Evolutionary conservation across 1,140 invertebrate genomes (phyloP), one percentile per base, ranked within the genome.

Genomic region (Cyrtorhinus lividipennis): DNA sequence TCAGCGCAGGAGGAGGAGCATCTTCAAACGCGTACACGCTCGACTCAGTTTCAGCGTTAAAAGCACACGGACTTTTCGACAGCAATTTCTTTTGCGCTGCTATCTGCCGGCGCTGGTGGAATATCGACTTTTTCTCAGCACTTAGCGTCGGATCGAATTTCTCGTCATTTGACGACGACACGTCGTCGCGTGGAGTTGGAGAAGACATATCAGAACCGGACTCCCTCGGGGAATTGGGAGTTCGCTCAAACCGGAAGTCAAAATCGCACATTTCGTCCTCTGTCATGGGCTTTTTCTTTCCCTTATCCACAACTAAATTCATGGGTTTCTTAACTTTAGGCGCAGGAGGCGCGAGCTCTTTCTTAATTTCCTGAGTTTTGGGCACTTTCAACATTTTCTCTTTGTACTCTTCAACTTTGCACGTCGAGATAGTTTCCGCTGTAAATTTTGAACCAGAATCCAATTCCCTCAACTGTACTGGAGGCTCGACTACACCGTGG

Each of bases 1-100:
- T 77, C 12, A 46, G 15, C 10, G 58, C 26, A 1, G 13, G 73
- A 10, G 79, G 77, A 10, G 73, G 66, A 64, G 78, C 81, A 38
- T 80, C 81, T 64, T 83, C 81, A 71, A 86, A 86, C 0, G 83
- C 83, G 68, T 85, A 85, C 26, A 85, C 82, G 66, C 82, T 84
- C 44, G 81, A 82, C 67, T 86, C 83, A 68, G 85, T 84, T 65
- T 83, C 80, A 0, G 80, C 80, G 0, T 82, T 84, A 71, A 85
- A 85, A 1, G 83, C 83, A 64, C 78, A 79, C 0, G 77, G 25
- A 77, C 76, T 68, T 79, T 81, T 25, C 73, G 75, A 70, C 76
- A 74, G 68, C 78, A 66, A 81, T 62, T 68, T 64, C 10, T 5
- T 5, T 5, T 25, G 46, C 56, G 15, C 53, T 56, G 58, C 30